These are phyloP conservation scores for Axinella damicornis DNA, from an alignment of 37 sponge, comb jelly and placozoan species.

Conservation along the genomic window DNA sequence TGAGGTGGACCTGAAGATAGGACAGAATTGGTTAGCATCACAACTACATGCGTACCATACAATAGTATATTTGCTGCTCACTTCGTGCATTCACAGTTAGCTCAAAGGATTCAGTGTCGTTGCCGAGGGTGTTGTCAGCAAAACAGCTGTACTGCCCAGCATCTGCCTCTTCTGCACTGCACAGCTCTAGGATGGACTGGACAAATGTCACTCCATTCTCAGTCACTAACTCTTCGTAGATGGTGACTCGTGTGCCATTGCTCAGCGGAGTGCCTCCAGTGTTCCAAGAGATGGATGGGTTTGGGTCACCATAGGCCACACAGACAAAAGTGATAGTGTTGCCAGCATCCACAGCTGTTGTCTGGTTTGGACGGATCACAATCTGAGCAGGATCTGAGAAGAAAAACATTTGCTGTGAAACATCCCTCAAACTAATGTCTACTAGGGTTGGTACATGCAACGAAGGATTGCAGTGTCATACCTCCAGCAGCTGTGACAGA, in stretches of 20 bases:
- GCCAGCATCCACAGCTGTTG: conserved; percentile 5
- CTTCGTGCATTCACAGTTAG: too few species aligned
- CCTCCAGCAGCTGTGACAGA: too few species aligned
- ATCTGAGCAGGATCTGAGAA: not conserved
- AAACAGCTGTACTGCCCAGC: conserved; percentile 7
- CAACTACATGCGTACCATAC: too few species aligned
- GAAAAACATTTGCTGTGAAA: too few species aligned
- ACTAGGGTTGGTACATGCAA: too few species aligned
- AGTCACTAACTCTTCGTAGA: not conserved
- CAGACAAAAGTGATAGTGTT: conserved; percentile 17
- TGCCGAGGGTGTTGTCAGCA: conserved; percentile 2
- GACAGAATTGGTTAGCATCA: too few species aligned
- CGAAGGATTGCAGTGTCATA: too few species aligned
- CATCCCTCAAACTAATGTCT: too few species aligned
- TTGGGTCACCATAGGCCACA: conserved; percentile 28
- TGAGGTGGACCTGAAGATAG: not conserved
- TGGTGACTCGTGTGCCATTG: conserved; percentile 6
- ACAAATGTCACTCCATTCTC: not conserved
- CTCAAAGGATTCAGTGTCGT: too few species aligned
- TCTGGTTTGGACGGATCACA: conserved; percentile 10
- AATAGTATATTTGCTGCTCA: too few species aligned
- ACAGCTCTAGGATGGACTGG: not conserved
- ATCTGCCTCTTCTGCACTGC: not conserved
- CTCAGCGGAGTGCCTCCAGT: conserved; percentile 2
- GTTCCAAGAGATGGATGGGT: conserved; percentile 19